Percentiles rank a stretch among this genome's conserved stretches.
These are phyloP conservation scores for Potamilus streckersoni DNA, from an alignment of 1,140 invertebrate species.

Conservation along the genomic window DNA sequence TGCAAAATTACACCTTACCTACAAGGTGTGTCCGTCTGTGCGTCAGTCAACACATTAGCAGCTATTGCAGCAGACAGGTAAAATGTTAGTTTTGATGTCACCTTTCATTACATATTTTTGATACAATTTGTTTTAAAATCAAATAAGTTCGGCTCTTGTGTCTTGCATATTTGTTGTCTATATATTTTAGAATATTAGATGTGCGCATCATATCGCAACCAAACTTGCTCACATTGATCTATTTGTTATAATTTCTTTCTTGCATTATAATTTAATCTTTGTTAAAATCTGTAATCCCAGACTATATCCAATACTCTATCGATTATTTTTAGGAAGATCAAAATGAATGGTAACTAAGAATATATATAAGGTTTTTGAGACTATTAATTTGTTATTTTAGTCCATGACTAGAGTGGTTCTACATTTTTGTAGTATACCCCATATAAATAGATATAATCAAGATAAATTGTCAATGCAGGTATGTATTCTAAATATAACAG, in stretches of 20 bases:
- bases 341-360: no score
- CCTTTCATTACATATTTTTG: background rate
- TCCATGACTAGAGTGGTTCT: no score
- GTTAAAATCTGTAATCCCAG: no score
- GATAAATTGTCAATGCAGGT: no score
- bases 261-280: no score
- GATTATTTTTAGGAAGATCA: no score
- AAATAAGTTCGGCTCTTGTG: background rate
- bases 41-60: constrained; percentile 33
- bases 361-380: no score
- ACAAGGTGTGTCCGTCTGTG: constrained; percentile 79
- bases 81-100: background rate
- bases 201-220: background rate
- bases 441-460: no score
- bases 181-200: background rate
- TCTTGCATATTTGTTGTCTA: background rate
- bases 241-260: background rate
- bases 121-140: background rate
- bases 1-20: constrained; percentile 94
- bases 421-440: no score
- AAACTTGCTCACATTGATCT: background rate
- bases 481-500: no score
- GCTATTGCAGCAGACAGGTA: constrained; percentile 36
- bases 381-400: no score
- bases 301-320: no score